Base-by-base conservation (phyloP, 2,797 vertebrate genomes). In the Cirrhinus mrigala region DNA sequence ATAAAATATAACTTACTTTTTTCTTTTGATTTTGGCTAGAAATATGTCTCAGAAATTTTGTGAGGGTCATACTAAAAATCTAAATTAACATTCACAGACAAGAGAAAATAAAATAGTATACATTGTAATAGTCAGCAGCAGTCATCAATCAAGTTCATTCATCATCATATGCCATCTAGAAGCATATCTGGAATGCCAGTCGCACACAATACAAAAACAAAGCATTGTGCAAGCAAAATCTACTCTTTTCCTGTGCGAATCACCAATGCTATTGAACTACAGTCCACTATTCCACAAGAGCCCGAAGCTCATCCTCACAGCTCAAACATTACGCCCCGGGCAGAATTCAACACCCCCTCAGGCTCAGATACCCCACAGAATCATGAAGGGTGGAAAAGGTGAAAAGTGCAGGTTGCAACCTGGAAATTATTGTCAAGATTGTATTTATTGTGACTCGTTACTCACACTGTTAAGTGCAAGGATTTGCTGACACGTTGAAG, bases 401-500 rank as follows among this genome's bases (percentile, higher is more conserved):
- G 40, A 81, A 68, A 56, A 81, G 79, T n/a, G 48, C 29, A 70
- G 66, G 60, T 66, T 79, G 56, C 78, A 79, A 33, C 18, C 44
- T 79, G 27, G 56, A 78, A 62, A 78, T 44, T 37, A 78, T 27
- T 62, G 76, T 78, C 56, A 46, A 46, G 14, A 60, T 44, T 76
- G 74, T 56, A 37, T 52, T 33, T 75, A 75, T 16, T 14, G 50
- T 56, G 33, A 18, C n/a, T 78, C 27, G 6, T 58, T 58, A 50
- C 16, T 75, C 75, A 27, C 24, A 20, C 33, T 33, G 18, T 54
- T 11, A 64, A 33, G 8, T 33, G 15, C n/a, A 58, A 15, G 54
- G 74, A 33, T 40, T 40, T 40, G 20, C 33, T 58, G 8, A 10
- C 16, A 40, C 14, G 52, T 33, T 40, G 20, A 58, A 76, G 33